Evolutionary conservation across 2,113 vertebrate genomes (phyloP), one percentile per base, ranked within the genome.

Genomic region (Paralichthys olivaceus): DNA sequence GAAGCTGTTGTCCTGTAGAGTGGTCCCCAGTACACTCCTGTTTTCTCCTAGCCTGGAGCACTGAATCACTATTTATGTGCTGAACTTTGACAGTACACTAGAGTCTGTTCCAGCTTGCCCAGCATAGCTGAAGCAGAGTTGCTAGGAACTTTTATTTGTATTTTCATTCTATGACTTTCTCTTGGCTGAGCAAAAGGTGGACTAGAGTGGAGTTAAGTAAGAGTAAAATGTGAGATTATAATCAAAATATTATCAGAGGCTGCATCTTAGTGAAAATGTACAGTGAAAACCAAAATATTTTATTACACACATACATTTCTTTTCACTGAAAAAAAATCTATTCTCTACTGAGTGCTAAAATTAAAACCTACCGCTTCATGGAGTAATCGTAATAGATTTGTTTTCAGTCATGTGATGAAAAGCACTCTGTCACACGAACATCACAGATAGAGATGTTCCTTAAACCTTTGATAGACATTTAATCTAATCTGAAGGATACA

Each of bases 1-100:
- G 84, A 87, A 83, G 79, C 84, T 84, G 81, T 89, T 75, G 76
- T 87, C 80, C 83, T 89, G 89, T 72, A 68, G 91, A 86, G 87
- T 78, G 77, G 76, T 89, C 86, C 87, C 79, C 80, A 49, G 82
- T 80, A 81, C 74, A 47, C 87, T 79, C 58, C 75, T 89, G 82
- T 92, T 83, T 83, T 90, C 80, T 84, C 76, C 58, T 81, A 49
- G 90, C 92, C 93, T 79, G 78, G 34, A 93, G 89, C 87, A 47
- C 72, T 87, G 84, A 86, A 89, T 93, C 90, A 92, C 89, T 93
- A 93, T 94, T 93, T 92, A 92, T 94, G 91, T 91, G 89, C 87
- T 92, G 87, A 92, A 92, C 90, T 92, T 89, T 93, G 92, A 92
- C 90, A 89, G 92, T 65, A 72, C 86, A 82, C 80, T 56, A 71